Percentiles rank a stretch among this genome's conserved stretches.
Conservation (phyloP, 2,888 invertebrate genomes). For the Patella pellucida region DNA sequence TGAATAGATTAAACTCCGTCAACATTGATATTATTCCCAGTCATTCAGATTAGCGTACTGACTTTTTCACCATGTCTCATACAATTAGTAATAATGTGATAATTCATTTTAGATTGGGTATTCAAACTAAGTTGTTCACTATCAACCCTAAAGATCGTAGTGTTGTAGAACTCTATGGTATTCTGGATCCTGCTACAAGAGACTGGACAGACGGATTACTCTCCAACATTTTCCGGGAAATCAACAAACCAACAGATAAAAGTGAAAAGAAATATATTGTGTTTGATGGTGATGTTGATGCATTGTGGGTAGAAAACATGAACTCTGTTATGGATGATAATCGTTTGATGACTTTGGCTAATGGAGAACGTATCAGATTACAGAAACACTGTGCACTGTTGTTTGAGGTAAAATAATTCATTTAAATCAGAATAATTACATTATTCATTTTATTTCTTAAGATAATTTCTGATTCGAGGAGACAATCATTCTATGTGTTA, state of each 20-base stretch:
- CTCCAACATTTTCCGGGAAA: slow-evolving; percentile 90
- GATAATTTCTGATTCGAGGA: no score
- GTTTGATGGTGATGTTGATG: slow-evolving; percentile 95
- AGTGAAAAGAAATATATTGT: slow-evolving; percentile 86
- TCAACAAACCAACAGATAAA: slow-evolving; percentile 83
- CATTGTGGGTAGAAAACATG: slow-evolving; percentile 97
- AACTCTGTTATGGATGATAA: slow-evolving; percentile 98
- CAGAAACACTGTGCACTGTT: slow-evolving; percentile 85
- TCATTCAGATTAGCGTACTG: no score
- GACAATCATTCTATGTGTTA: no score
- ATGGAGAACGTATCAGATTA: slow-evolving; percentile 88
- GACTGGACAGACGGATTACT: slow-evolving; percentile 95
- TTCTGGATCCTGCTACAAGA: slow-evolving; percentile 85
- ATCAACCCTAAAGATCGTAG: slow-evolving; percentile 93
- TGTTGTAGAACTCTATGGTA: slow-evolving; percentile 90
- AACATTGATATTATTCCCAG: no score
- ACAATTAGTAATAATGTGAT: no score
- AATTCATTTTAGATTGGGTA: slow-evolving; percentile 74
- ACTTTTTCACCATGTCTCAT: no score
- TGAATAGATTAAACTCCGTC: no score
- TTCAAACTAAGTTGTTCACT: slow-evolving; percentile 83
- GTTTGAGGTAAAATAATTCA: slow-evolving; percentile 79
- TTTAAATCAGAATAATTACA: not conserved
- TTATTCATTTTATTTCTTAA: no score
- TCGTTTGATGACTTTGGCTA: slow-evolving; percentile 88